Evolutionary conservation across 2,888 invertebrate genomes (phyloP), one percentile per base, ranked within the genome.

Genomic region (Drosophila pegasa): DNA sequence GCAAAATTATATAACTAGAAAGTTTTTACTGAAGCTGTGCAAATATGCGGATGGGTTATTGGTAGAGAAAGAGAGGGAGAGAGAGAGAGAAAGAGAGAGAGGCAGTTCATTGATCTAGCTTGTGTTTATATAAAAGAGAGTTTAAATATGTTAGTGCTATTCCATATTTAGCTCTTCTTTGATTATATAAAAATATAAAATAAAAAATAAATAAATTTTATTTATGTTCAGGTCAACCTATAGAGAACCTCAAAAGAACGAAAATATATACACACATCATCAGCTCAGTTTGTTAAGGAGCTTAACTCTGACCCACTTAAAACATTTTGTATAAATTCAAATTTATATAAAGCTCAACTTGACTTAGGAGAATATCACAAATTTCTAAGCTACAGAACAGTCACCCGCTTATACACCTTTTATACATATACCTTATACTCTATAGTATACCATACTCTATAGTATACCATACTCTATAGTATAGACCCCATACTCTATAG

Each of bases 1-100:
- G 16, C 9, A 9, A 20, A 41, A 57, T 75, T 66, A 66, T 57
- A 66, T 66, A 66, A 71, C 63, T 50, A 55, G 68, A 59, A 65
- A 59, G 60, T 69, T n/a, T 69, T n/a, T 5, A 33, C 33, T 14
- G 9, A 48, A 47, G 5, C 9, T 27, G 27, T 22, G 22, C n/a
- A 25, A 25, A 56, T 35, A 40, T 29, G 35, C 8, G 16, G 47
- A 67, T 16, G 3, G 51, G 37, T 45, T 20, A 51, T 12, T 20
- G 3, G 2, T 9, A 41, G 14, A 22, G 3, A 22, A 22, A 25
- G n/a, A 25, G 43, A 20, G 38, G 20, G 2, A 2, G 20, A 20
- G 2, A 20, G 20, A 6, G 20, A 7, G 20, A 18, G 12, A 18
- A 4, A 40, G 4, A 40, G 7, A 25, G 41, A 38, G 12, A 25